These are phyloP conservation scores for Palythoa heliodiscus DNA, from an alignment of 92 coral and sea anemone genomes.

Conservation along the genomic window DNA sequence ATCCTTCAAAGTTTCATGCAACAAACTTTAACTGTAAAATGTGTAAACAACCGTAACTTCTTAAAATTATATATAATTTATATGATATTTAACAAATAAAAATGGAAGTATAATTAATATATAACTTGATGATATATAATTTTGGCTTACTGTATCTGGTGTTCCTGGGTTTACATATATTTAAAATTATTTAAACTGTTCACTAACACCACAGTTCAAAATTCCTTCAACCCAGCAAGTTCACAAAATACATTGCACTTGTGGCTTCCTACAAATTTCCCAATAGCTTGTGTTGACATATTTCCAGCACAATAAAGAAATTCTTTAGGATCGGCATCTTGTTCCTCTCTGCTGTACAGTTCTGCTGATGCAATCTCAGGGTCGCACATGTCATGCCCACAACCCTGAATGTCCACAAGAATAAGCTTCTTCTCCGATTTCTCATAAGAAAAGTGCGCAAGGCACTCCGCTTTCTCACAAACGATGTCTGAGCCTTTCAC, in stretches of 20 bases:
- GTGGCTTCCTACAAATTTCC: slow-evolving; percentile 36
- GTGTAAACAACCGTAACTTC: not conserved
- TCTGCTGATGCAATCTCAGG: slow-evolving; percentile 72
- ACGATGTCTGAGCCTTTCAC: slow-evolving; percentile 31
- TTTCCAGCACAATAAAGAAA: slow-evolving; percentile 60
- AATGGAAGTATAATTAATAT: not conserved
- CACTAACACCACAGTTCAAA: slow-evolving; percentile 1
- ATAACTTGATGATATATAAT: not conserved
- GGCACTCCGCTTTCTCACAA: slow-evolving; percentile 61
- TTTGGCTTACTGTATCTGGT: not conserved
- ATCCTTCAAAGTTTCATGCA: slow-evolving; percentile 13
- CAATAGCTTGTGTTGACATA: slow-evolving; percentile 51
- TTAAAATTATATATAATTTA: not conserved
- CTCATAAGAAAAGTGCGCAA: slow-evolving; percentile 71
- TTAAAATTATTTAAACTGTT: slow-evolving; percentile 3
- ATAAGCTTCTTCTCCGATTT: slow-evolving; percentile 64
- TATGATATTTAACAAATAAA: slow-evolving; percentile 1
- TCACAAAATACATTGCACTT: slow-evolving; percentile 52
- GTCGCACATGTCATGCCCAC: slow-evolving; percentile 61
- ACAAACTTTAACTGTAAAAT: not conserved
- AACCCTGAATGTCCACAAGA: slow-evolving; percentile 71
- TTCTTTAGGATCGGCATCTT: slow-evolving; percentile 14
- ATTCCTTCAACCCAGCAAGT: slow-evolving; percentile 45
- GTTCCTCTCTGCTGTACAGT: slow-evolving; percentile 4
- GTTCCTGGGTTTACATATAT: not conserved